Evolutionary conservation across 2,113 vertebrate species (phyloP), one percentile per base, ranked within the genome.

Genomic region (Oceanodroma tethys): DNA sequence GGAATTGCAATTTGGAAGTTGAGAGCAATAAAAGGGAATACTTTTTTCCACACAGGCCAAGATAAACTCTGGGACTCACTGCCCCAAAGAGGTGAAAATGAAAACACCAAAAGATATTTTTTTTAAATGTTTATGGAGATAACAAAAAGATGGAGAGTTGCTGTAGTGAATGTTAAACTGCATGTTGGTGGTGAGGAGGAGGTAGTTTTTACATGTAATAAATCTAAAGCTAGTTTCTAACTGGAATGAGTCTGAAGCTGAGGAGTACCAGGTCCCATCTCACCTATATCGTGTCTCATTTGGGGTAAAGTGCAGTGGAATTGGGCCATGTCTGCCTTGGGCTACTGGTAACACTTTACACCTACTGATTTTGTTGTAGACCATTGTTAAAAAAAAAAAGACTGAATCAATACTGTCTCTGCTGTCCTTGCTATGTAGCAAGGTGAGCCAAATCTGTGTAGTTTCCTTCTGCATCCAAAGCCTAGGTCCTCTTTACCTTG

Each of bases 241-340:
- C 42, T 32, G 66, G 52, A 85, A 20, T n/a, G 63, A 40, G 23
- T 5, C 52, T 50, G 71, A 63, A 71, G 13, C 42, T 81, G 62
- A 18, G 42, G 38, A 74, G n/a, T 32, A 55, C 4, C 38, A 30
- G 6, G 25, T 66, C 74, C 42, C 27, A 30, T 11, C 88, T 78
- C 56, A 13, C 12, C 47, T 7, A 0, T 30, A 5, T 3, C 0
- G 0, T 34, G n/a, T 36, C 70, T 90, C 22, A 12, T 85, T 68
- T 1, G 9, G 36, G 52, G 47, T 14, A 19, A 71, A 53, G 26
- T 26, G 29, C 0, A 10, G 40, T 50, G n/a, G 32, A 36, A 75
- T 23, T 10, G 11, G 34, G 26, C 32, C 36, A 6, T 26, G 22
- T 38, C 59, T 74, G 50, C 26, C 72, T 43, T 90, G 66, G 62